Evolutionary conservation across 2,888 invertebrate species (phyloP).

Genomic region (Esperia sulphurella): DNA sequence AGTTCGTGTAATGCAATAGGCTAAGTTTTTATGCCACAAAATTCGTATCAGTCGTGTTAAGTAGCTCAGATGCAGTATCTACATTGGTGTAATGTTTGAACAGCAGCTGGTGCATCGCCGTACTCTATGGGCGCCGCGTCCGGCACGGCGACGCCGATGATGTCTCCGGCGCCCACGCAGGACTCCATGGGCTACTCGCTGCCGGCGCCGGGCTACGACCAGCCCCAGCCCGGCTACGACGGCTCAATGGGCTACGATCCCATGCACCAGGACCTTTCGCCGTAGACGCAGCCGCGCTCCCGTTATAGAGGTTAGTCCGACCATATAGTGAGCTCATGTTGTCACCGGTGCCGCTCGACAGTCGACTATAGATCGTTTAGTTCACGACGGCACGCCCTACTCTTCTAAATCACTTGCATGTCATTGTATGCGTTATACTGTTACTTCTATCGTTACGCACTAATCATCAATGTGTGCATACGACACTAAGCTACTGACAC

Average conservation of each 20-base stretch:
- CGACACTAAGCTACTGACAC: too few relatives aligned
- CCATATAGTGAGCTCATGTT: too few relatives aligned
- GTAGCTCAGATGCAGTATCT: neutral
- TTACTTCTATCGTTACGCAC: too few relatives aligned
- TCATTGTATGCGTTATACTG: too few relatives aligned
- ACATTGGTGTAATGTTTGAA: slow-evolving; percentile 2
- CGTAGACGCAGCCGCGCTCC: slow-evolving; percentile 46
- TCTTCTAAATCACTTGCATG: too few relatives aligned
- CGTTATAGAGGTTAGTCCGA: slow-evolving; percentile 14
- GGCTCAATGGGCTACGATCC: slow-evolving; percentile 95
- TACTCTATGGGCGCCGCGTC: slow-evolving; percentile 93
- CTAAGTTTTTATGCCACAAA: neutral
- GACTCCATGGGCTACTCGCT: slow-evolving; percentile 96
- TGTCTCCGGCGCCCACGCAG: slow-evolving; percentile 95
- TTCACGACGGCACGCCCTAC: too few relatives aligned
- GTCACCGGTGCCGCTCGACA: too few relatives aligned
- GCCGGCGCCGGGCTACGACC: slow-evolving; percentile 94
- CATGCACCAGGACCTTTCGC: slow-evolving; percentile 92
- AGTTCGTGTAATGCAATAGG: neutral
- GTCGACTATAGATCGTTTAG: too few relatives aligned
- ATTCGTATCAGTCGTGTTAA: neutral
- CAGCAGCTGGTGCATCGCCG: slow-evolving; percentile 87
- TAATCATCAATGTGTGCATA: too few relatives aligned
- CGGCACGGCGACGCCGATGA: slow-evolving; percentile 95
- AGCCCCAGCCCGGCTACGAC: slow-evolving; percentile 92